Evolutionary conservation across 2,888 invertebrate species (phyloP).

Genomic region (Habrosyne pyritoides): DNA sequence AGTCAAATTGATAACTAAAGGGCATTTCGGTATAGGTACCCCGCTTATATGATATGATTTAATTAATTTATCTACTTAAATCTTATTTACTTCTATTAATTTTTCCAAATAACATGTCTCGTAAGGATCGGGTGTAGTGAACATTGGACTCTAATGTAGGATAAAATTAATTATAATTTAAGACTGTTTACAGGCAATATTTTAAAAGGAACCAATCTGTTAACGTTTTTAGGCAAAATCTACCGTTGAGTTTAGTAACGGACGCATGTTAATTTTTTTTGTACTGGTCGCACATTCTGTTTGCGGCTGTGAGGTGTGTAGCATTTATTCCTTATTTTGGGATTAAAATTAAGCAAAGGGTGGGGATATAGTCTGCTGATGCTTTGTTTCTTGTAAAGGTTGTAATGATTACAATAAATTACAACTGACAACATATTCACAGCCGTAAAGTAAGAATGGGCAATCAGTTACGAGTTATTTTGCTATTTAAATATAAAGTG

Average conservation of each 20-base stretch:
- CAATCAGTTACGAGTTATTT: too few species aligned
- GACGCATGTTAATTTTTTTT: too few species aligned
- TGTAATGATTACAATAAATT: too few species aligned
- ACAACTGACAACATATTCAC: too few species aligned
- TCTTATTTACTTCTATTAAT: constrained; percentile 13
- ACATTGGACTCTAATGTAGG: not conserved
- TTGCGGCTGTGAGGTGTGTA: too few species aligned
- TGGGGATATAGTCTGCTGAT: too few species aligned
- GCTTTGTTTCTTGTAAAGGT: too few species aligned
- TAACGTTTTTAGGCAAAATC: not conserved
- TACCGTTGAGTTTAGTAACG: not conserved
- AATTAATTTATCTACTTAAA: constrained; percentile 29
- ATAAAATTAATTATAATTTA: not conserved
- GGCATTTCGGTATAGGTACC: constrained; percentile 74
- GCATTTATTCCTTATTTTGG: too few species aligned
- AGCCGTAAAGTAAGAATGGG: too few species aligned
- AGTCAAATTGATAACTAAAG: constrained; percentile 63
- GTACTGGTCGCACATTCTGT: too few species aligned
- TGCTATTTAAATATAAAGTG: too few species aligned
- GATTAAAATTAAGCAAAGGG: too few species aligned
- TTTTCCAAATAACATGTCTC: not conserved
- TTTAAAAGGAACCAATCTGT: not conserved
- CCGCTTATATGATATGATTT: constrained; percentile 47
- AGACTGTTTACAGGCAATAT: not conserved
- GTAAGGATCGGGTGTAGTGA: not conserved